These are phyloP conservation scores for Trididemnum clinides DNA, from an alignment of 23 tunicate genomes.

Conservation along the genomic window DNA sequence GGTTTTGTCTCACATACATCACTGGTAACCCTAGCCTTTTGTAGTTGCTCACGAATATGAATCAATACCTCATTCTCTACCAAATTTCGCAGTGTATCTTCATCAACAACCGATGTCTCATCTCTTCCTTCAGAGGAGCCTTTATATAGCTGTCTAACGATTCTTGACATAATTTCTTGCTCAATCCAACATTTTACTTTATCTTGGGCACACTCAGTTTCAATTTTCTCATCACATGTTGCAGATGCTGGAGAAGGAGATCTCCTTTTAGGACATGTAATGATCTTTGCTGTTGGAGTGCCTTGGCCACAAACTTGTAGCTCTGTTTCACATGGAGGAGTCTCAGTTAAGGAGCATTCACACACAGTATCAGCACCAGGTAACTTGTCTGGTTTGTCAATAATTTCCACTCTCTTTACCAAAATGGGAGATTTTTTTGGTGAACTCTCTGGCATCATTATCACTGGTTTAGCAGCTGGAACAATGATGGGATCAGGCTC, in stretches of 20 bases:
- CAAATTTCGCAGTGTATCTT: not conserved
- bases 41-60: not conserved
- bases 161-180: slow-evolving; percentile 83
- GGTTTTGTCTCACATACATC: not conserved
- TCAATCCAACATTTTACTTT: slow-evolving; percentile 66
- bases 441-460: slow-evolving; percentile 17
- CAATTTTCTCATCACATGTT: not conserved
- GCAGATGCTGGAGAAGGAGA: not conserved
- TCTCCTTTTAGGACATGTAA: not conserved
- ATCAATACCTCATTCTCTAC: slow-evolving; percentile 8
- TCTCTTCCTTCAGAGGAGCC: not conserved
- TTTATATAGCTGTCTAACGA: slow-evolving; percentile 64
- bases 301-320: slow-evolving; percentile 3
- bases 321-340: not conserved
- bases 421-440: not conserved
- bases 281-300: not conserved
- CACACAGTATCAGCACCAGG: slow-evolving; percentile 1
- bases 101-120: not conserved
- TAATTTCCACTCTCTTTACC: not conserved
- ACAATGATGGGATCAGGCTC: slow-evolving; percentile 51
- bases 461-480: slow-evolving; percentile 11
- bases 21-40: not conserved
- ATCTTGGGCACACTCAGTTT: not conserved
- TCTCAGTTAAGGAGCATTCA: not conserved
- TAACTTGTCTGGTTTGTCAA: not conserved